Percentiles rank a stretch among this genome's conserved stretches.
Conservation (phyloP, 1,140 invertebrate species). For the Penaeus japonicus region DNA sequence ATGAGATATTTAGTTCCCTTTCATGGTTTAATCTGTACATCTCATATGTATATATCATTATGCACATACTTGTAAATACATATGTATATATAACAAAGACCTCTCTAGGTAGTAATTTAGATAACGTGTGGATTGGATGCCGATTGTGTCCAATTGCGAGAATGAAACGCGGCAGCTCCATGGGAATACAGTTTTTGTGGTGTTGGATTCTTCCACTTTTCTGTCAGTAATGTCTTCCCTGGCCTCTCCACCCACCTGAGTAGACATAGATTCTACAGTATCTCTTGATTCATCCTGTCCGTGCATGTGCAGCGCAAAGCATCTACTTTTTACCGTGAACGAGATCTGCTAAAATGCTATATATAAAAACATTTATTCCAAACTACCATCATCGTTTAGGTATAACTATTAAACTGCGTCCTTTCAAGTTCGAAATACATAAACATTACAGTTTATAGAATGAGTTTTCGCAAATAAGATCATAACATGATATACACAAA, state of each 20-base stretch:
- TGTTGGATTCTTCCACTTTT: slow-evolving; percentile 23
- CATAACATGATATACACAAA: no score
- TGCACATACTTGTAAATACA: not conserved
- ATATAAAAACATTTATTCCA: no score
- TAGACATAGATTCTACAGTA: not conserved
- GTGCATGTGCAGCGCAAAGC: no score
- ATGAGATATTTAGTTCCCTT: no score
- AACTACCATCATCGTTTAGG: no score
- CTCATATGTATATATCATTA: not conserved
- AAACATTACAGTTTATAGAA: no score
- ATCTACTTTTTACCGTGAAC: no score
- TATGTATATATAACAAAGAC: not conserved
- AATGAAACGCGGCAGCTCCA: slow-evolving; percentile 36
- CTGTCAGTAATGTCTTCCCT: not conserved
- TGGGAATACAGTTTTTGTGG: slow-evolving; percentile 48
- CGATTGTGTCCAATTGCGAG: slow-evolving; percentile 47
- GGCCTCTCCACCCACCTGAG: not conserved
- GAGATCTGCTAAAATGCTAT: no score
- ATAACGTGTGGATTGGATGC: slow-evolving; percentile 29
- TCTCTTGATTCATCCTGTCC: not conserved
- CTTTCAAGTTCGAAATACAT: no score
- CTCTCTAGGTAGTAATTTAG: not conserved
- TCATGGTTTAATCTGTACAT: no score
- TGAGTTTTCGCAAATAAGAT: no score
- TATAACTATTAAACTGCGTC: no score